These are phyloP conservation scores for Drosophila kuntzei DNA, from an alignment of 2,888 invertebrate species.

Conservation along the genomic window DNA sequence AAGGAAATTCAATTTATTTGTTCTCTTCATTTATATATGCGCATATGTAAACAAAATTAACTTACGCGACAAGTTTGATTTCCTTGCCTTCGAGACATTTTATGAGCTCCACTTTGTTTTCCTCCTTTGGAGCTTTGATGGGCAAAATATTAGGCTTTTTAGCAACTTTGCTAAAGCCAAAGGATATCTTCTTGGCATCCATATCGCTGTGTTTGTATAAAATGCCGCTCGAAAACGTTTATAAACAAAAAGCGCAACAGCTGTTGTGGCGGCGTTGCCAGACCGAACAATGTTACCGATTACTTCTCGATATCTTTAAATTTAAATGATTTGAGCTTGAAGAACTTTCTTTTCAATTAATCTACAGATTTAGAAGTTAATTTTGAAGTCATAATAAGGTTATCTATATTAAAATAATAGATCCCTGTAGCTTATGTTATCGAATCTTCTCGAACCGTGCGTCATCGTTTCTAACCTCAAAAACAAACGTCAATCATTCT, in stretches of 20 bases:
- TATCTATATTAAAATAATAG: neutral
- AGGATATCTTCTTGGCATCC: constrained; percentile 92
- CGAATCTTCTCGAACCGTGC: constrained; percentile 77
- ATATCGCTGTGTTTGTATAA: constrained; percentile 74
- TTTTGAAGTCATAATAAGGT: neutral
- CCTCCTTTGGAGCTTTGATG: constrained; percentile 83
- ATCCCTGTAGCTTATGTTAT: constrained; percentile 20
- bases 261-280: constrained; percentile 37
- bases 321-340: neutral
- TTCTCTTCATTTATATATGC: neutral
- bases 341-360: neutral
- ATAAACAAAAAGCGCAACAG: constrained; percentile 60
- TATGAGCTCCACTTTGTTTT: constrained; percentile 89
- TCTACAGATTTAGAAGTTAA: neutral
- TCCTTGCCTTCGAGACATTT: constrained; percentile 92
- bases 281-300: neutral
- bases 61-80: constrained; percentile 91
- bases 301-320: constrained; percentile 7
- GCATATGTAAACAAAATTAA: constrained; percentile 35
- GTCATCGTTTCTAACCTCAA: constrained; percentile 78
- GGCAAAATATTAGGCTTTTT: constrained; percentile 86
- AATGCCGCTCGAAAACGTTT: constrained; percentile 51
- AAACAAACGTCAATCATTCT: constrained; percentile 70
- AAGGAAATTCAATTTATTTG: neutral
- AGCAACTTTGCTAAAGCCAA: constrained; percentile 90